phyloP scores from a whole-genome alignment of 2,113 vertebrate genomes.

The Vidua chalybeata region DNA sequence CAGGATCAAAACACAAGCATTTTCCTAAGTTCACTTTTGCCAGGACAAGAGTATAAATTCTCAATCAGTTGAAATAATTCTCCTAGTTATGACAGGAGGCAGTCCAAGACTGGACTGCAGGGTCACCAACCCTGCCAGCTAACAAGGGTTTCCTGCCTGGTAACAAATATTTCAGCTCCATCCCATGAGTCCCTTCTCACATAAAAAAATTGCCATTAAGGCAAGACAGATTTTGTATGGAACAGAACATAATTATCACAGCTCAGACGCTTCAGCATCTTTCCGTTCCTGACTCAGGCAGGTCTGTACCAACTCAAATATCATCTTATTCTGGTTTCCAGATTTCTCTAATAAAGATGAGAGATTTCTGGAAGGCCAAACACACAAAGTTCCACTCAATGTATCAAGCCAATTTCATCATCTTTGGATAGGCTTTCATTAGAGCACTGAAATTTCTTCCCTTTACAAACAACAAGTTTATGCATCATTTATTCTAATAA shows the following conservation, averaged over 20 bases:
- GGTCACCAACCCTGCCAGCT: background rate
- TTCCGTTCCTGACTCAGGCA: background rate
- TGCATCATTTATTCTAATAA: background rate
- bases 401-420: background rate
- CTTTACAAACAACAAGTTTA: background rate
- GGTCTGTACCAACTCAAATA: background rate
- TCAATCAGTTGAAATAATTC: background rate
- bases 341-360: background rate
- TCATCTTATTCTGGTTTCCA: background rate
- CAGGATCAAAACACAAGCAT: background rate
- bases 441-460: background rate
- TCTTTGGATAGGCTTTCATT: background rate
- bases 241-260: background rate
- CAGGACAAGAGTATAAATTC: background rate
- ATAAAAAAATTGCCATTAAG: background rate
- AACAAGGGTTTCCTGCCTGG: background rate
- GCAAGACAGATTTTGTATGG: background rate
- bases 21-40: background rate
- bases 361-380: background rate
- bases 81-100: rapidly evolving
- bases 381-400: background rate
- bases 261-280: background rate
- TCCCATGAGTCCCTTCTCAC: background rate
- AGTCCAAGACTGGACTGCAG: background rate
- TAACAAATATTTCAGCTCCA: background rate